Percentiles rank a stretch among this genome's conserved stretches.
Evolutionary conservation across 1,140 invertebrate genomes (phyloP).

Genomic region (Cephus cinctus): DNA sequence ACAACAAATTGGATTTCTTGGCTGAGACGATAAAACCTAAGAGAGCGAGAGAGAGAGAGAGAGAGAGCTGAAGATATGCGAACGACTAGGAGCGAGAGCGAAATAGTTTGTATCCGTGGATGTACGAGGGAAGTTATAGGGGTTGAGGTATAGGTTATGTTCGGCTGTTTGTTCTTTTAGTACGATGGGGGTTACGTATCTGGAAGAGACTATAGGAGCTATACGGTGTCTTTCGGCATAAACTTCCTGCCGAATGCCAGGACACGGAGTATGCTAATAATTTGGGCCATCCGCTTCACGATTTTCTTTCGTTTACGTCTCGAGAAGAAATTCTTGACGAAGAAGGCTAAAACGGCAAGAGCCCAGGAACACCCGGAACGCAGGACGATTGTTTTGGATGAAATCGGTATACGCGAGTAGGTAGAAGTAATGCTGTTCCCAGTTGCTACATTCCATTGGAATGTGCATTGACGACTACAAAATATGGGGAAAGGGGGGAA

Average conservation of each 20-base stretch:
- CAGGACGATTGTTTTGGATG: constrained; percentile 35
- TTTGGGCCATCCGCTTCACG: constrained; percentile 16
- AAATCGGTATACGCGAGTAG: constrained; percentile 2
- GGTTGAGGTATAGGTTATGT: constrained; percentile 11
- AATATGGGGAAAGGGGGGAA: too few relatives aligned
- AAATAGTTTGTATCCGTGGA: neutral
- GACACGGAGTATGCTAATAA: constrained; percentile 47
- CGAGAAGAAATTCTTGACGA: too few relatives aligned
- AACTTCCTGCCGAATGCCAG: constrained; percentile 38
- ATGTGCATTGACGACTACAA: too few relatives aligned
- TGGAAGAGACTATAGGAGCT: constrained; percentile 4
- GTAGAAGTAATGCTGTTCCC: too few relatives aligned
- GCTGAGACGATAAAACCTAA: too few relatives aligned
- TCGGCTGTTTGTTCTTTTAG: constrained; percentile 26
- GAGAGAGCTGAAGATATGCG: too few relatives aligned
- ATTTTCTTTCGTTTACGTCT: too few relatives aligned
- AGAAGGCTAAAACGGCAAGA: neutral
- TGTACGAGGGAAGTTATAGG: neutral
- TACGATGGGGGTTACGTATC: constrained; percentile 23
- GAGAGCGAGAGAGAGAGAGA: too few relatives aligned
- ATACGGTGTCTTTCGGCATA: constrained; percentile 20
- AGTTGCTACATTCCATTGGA: too few relatives aligned
- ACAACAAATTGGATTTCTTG: constrained; percentile 9
- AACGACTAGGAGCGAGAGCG: too few relatives aligned
- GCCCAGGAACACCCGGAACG: constrained; percentile 26